Base-by-base conservation (phyloP, 2,888 invertebrate species). In the Timandra comae region DNA sequence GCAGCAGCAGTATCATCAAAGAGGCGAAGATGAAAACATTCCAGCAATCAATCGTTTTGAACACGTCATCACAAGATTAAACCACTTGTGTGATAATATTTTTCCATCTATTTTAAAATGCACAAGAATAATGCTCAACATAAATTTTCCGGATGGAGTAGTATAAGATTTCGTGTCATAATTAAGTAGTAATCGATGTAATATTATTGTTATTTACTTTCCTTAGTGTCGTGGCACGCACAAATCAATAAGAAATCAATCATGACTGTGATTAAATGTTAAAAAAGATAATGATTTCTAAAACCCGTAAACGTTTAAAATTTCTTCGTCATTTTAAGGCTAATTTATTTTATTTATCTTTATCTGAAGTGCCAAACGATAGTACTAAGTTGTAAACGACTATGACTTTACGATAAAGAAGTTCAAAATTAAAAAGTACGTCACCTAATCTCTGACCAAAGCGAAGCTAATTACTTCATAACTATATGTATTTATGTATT, bases 1-100 rank as follows among this genome's bases (percentile, higher is more conserved):
- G 93, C 93, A 30, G 93, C 92, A 33, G 93, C 93, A 46, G 91
- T 91, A 46, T 90, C 91, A 44, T 88, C 91, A 56, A 88, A 90
- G 65, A 88, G 92, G 80, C 89, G 91, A 82, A 91, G 91, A 90
- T 91, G 90, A 89, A 79, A 76, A 62, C 50, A 49, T 65, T 60
- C 40, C 46, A 59, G 52, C 45, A 53, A 41, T 45, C 54, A 46
- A 37, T 39, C 46, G 52, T 49, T 51, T 61, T 56, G 62, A 65
- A 63, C 48, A 61, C 58, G 59, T 58, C 58, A 62, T 76, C 77
- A 79, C 75, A 62, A 67, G 72, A 66, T 60, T 64, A 48, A 55
- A 63, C 50, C 49, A 56, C 69, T 72, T 65, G 52, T 66, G 80
- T 81, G 80, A 78, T 80, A 65, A 58, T 52, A 43, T 62, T 10